Conservation (phyloP, 2,113 vertebrate genomes). For the Proterorhinus semilunaris region DNA sequence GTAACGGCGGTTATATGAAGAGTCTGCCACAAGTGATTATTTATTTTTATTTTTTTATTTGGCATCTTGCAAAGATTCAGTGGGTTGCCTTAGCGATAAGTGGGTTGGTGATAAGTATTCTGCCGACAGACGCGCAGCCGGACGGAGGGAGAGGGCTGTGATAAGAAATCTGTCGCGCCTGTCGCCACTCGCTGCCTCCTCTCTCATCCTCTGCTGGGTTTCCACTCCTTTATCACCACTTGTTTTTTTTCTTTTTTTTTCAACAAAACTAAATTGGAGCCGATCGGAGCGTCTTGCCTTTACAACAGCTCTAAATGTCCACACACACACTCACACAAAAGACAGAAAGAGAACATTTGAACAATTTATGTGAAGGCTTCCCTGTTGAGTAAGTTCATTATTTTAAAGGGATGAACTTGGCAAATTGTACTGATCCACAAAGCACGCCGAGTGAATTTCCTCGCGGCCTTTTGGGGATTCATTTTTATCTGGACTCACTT, state of each 20-base stretch:
- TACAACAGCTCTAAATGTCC: neutral
- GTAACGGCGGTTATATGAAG: slow-evolving; percentile 44
- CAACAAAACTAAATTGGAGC: too few species aligned
- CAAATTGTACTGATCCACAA: neutral
- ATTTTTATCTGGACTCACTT: neutral
- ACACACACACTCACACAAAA: neutral
- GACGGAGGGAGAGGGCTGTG: slow-evolving; percentile 36
- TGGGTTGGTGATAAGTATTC: slow-evolving; percentile 67
- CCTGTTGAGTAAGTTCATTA: neutral
- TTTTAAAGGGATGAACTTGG: neutral
- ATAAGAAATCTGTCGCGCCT: slow-evolving; percentile 63
- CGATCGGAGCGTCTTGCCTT: neutral
- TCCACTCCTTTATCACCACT: neutral
- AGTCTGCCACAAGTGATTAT: slow-evolving; percentile 48
- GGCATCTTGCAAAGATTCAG: slow-evolving; percentile 58
- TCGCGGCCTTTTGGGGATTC: neutral
- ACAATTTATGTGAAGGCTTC: neutral
- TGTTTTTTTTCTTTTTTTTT: neutral
- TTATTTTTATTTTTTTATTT: slow-evolving; percentile 54
- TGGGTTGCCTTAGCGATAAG: slow-evolving; percentile 71
- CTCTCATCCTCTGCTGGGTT: neutral
- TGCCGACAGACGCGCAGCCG: slow-evolving; percentile 49
- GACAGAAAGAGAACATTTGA: neutral
- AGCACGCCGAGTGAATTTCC: neutral
- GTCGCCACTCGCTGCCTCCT: slow-evolving; percentile 35